Percentiles rank a stretch among this genome's conserved stretches.
These are phyloP conservation scores for Nasonia giraulti DNA, from an alignment of 1,140 invertebrate genomes.

Conservation along the genomic window DNA sequence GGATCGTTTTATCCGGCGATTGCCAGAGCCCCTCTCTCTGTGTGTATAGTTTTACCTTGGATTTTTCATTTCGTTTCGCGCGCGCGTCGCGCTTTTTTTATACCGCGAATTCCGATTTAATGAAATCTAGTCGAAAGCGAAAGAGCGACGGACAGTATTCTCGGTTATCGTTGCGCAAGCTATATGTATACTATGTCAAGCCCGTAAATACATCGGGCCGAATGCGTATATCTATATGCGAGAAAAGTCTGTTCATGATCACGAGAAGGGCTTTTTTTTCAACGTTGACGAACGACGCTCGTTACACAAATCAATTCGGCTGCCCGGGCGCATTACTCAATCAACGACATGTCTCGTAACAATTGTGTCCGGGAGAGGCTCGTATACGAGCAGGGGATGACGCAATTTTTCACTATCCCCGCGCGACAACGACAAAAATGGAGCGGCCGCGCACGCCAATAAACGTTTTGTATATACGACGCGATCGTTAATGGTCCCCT, in stretches of 20 bases:
- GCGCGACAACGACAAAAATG: neutral
- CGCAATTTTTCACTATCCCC: neutral
- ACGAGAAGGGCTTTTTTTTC: neutral
- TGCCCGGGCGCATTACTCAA: neutral
- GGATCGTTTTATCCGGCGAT: neutral
- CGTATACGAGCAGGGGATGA: neutral
- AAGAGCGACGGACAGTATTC: neutral
- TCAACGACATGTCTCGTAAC: conserved; percentile 4
- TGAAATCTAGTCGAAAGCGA: neutral
- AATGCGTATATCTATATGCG: neutral
- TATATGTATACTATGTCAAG: no score
- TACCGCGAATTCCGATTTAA: neutral
- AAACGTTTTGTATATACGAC: conserved; percentile 3
- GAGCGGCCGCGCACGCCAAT: neutral
- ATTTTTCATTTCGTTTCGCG: neutral
- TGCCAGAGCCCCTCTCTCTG: no score
- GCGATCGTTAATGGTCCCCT: neutral
- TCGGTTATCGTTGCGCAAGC: neutral
- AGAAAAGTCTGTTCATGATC: neutral
- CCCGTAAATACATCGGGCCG: no score
- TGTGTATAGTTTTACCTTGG: neutral
- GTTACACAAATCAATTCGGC: conserved; percentile 11
- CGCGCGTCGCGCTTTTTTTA: neutral
- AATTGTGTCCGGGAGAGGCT: neutral
- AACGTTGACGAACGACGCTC: neutral